phyloP scores from a whole-genome alignment of 2,888 invertebrate species.

The Sialis lutaria region DNA sequence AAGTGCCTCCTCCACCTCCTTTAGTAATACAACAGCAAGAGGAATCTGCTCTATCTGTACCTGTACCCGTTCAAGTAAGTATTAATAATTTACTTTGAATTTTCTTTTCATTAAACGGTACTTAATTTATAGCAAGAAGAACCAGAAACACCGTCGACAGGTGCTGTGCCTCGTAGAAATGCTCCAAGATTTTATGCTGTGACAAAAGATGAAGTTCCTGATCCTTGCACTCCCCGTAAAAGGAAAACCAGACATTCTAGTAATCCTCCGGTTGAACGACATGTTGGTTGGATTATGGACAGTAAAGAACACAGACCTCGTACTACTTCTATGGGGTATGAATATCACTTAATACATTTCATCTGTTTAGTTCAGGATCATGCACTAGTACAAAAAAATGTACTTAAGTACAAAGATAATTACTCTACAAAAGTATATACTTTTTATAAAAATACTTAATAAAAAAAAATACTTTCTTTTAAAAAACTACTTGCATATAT shows the following conservation, averaged over 20 bases:
- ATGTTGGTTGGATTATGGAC: slow-evolving; percentile 97
- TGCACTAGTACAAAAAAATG: background rate
- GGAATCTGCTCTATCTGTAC: background rate
- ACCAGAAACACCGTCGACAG: background rate
- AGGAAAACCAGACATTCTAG: slow-evolving; percentile 81
- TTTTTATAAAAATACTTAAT: too few relatives aligned
- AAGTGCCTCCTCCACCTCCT: slow-evolving; percentile 72
- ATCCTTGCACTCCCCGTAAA: slow-evolving; percentile 57
- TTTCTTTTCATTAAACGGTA: background rate
- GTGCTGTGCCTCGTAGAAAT: slow-evolving; percentile 23
- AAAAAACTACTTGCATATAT: background rate
- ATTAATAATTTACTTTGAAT: background rate
- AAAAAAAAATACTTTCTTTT: background rate
- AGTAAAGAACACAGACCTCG: slow-evolving; percentile 65
- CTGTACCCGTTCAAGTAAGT: background rate
- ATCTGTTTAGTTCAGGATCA: background rate
- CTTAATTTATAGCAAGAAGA: background rate
- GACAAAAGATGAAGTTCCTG: slow-evolving; percentile 54
- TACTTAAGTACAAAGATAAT: background rate
- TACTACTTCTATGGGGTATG: slow-evolving; percentile 58
- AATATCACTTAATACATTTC: slow-evolving; percentile 4
- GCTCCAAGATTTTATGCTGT: slow-evolving; percentile 89
- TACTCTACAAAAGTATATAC: background rate
- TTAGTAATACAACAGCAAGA: slow-evolving; percentile 20
- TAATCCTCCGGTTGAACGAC: slow-evolving; percentile 87